Evolutionary conservation across 2,113 vertebrate species (phyloP).

Genomic region (Sporophila hypoxantha): DNA sequence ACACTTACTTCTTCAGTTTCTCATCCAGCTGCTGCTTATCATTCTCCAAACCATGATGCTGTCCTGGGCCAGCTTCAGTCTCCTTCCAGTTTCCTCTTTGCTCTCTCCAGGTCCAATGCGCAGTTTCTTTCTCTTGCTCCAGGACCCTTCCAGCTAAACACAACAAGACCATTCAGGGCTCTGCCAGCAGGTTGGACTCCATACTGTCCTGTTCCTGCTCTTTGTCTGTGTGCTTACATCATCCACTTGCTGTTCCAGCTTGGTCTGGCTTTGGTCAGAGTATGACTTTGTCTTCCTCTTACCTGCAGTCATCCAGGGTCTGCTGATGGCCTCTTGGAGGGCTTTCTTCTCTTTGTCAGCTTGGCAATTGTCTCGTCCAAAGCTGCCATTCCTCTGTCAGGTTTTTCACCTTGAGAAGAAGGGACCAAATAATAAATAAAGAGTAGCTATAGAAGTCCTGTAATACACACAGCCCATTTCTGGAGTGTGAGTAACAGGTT

Average conservation of each 20-base stretch:
- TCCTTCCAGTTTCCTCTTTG: no score
- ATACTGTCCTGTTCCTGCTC: no score
- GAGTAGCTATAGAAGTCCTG: no score
- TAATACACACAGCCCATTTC: no score
- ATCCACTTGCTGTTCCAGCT: not conserved
- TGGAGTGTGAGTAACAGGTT: no score
- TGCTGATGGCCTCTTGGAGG: conserved; percentile 68
- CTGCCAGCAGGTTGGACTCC: no score
- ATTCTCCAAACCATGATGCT: conserved; percentile 79
- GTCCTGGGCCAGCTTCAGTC: not conserved
- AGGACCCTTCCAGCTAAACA: not conserved
- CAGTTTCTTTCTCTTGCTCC: not conserved
- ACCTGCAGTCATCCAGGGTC: not conserved
- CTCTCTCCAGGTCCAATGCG: no score
- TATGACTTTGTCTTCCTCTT: conserved; percentile 5
- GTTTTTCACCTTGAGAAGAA: no score
- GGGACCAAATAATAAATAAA: no score
- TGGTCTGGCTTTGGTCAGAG: not conserved
- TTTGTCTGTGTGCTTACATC: no score
- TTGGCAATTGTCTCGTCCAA: conserved; percentile 78
- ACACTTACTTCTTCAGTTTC: not conserved
- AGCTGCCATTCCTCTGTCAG: conserved; percentile 59
- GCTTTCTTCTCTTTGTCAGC: conserved; percentile 72
- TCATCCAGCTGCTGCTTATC: conserved; percentile 64
- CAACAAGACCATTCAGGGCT: no score